Evolutionary conservation across 1,140 invertebrate genomes (phyloP), one percentile per base, ranked within the genome.

Genomic region (Meteorus sp.): DNA sequence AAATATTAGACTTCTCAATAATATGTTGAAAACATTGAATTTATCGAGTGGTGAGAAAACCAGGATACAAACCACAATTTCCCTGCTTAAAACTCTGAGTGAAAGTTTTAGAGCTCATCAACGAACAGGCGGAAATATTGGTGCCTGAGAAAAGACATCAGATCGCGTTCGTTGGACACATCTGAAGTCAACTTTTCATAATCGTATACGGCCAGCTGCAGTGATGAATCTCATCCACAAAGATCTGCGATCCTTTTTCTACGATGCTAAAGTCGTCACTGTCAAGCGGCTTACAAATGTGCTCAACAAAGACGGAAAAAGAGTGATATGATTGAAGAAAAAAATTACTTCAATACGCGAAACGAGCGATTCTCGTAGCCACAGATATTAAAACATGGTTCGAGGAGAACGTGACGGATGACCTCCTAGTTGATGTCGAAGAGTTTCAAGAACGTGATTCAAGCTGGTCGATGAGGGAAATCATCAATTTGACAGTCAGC

Each of bases 291-390:
- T 65, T 2, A 61, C 57, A 48, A 65, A 65, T 55, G 9, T 37
- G 13, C 17, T 67, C 6, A 27, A 53, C 29, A 48, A 29, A 13
- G 13, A 48, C 6, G 25, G 35, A 54, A 60, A 37, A 39, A 43
- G 13, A 17, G 50, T 52, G 55, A 57, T 35, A 45, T 31, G 1
- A 56, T 57, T 8, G 58, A 64, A 39, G 63, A 67, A 8, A 59
- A 48, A 1, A 68, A 65, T 57, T 53, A 39, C 50, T 68, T 66
- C 43, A 51, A 56, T 22, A 61, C 55, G 23, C 56, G 61, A 58
- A 63, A 59, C 58, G 19, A 41, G 41, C 59, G 9, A 52, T 61
- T 56, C 29, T 59, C 5, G 27, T 8, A 51, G 39, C 54, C 1
- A 56, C 58, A 8, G 20, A 65, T 56, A 1, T 68, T 6, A 43